These are phyloP conservation scores for Enhydra lutris DNA, from an alignment of 2,113 vertebrate genomes.

Conservation along the genomic window DNA sequence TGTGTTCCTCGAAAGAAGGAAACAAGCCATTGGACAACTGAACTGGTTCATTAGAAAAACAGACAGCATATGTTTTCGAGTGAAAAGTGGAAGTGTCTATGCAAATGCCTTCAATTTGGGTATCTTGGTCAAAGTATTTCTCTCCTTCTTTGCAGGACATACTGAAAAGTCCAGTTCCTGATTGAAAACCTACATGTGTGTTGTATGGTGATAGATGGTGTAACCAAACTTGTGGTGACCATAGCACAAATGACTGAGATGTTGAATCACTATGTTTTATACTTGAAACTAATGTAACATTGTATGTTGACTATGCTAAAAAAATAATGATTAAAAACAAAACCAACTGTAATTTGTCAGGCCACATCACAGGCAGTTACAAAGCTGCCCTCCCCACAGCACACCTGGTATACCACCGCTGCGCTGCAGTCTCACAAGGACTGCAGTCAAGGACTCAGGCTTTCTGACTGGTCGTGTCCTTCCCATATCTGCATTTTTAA, in stretches of 20 bases:
- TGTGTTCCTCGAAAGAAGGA: not conserved
- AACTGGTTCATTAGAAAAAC: not conserved
- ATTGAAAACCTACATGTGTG: not conserved
- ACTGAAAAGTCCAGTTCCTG: not conserved
- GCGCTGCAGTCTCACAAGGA: not conserved
- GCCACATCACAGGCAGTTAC: not conserved
- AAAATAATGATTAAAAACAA: not conserved
- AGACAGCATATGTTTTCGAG: not conserved
- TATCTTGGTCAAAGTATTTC: not conserved
- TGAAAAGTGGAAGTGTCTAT: not conserved
- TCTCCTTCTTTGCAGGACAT: not conserved
- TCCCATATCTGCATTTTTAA: too few species aligned
- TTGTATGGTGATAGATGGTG: not conserved
- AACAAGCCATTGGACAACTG: not conserved
- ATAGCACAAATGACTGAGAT: not conserved
- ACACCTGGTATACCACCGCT: accelerated
- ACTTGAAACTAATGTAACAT: not conserved
- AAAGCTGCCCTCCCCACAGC: not conserved
- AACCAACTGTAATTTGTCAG: not conserved
- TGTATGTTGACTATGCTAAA: not conserved
- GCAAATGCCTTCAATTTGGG: not conserved
- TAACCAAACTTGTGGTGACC: not conserved
- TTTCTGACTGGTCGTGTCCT: accelerated
- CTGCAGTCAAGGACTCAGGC: too few species aligned
- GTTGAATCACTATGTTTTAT: not conserved